These are phyloP conservation scores for Propsilocerus akamusi DNA, from an alignment of 1,140 invertebrate genomes.

Conservation along the genomic window DNA sequence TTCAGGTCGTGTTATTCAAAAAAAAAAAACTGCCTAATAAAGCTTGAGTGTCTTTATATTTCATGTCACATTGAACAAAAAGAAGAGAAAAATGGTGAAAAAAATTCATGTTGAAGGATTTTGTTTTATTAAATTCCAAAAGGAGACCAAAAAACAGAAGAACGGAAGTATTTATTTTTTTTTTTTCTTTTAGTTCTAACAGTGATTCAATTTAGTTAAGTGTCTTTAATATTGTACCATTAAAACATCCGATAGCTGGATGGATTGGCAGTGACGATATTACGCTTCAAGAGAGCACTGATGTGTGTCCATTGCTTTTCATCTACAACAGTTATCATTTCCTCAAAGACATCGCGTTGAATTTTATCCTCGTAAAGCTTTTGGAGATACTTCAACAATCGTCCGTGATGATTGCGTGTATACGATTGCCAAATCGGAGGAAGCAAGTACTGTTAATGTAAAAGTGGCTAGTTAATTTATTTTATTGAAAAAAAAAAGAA, in stretches of 20 bases:
- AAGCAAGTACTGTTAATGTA: slow-evolving; percentile 35
- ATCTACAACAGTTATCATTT: slow-evolving; percentile 41
- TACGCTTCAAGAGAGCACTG: slow-evolving; percentile 24
- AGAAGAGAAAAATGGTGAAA: too few species aligned
- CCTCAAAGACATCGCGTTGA: slow-evolving; percentile 50
- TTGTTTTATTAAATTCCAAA: too few species aligned
- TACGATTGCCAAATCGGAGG: slow-evolving; percentile 68
- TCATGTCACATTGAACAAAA: too few species aligned
- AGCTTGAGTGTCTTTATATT: too few species aligned
- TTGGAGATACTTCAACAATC: slow-evolving; percentile 52
- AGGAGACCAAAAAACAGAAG: too few species aligned
- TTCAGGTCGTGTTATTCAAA: too few species aligned
- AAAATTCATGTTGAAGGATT: too few species aligned
- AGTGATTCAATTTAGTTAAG: too few species aligned
- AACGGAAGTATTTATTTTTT: too few species aligned
- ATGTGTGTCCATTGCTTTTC: slow-evolving; percentile 51
- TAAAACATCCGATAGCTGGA: slow-evolving; percentile 20
- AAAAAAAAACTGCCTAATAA: too few species aligned
- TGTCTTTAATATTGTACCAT: too few species aligned
- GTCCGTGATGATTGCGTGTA: slow-evolving; percentile 56
- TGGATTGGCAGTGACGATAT: slow-evolving; percentile 17
- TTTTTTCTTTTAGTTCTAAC: too few species aligned
- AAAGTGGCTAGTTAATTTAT: not conserved
- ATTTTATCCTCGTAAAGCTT: slow-evolving; percentile 66
- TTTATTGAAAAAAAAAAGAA: slow-evolving; percentile 10